Conservation (phyloP, 2,888 invertebrate genomes). For the Caenorhabditis zanzibari region DNA sequence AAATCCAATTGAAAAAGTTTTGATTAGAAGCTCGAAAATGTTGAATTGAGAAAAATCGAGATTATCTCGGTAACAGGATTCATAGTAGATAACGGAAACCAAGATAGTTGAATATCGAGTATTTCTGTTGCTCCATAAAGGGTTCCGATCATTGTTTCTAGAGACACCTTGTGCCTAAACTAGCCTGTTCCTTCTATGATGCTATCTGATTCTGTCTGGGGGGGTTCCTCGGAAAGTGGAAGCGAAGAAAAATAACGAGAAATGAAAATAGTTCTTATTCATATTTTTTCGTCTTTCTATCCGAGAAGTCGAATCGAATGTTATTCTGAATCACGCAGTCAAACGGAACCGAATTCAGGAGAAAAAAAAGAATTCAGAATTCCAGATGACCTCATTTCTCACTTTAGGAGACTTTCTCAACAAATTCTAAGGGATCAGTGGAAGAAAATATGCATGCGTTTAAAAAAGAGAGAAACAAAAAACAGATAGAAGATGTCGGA, state of each 20-base stretch:
- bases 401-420: conserved; percentile 18
- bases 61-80: too few species aligned
- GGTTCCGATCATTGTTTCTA: too few species aligned
- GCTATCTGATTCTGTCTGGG: too few species aligned
- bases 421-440: conserved; percentile 23
- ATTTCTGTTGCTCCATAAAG: too few species aligned
- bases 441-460: conserved; percentile 12
- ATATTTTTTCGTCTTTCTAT: neutral
- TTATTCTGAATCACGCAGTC: conserved; percentile 40
- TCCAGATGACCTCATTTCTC: conserved; percentile 52
- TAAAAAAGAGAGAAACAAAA: conserved; percentile 22
- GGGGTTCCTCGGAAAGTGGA: neutral
- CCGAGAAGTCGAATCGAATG: conserved; percentile 18
- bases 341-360: conserved; percentile 44
- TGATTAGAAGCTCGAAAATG: too few species aligned
- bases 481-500: conserved; percentile 12
- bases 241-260: neutral
- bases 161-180: neutral
- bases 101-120: too few species aligned
- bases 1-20: too few species aligned
- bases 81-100: too few species aligned
- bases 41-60: too few species aligned
- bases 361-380: conserved; percentile 28
- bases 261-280: conserved; percentile 4
- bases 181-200: neutral